Base-by-base conservation (phyloP, 1,140 invertebrate genomes). In the Eurosta solidaginis region DNA sequence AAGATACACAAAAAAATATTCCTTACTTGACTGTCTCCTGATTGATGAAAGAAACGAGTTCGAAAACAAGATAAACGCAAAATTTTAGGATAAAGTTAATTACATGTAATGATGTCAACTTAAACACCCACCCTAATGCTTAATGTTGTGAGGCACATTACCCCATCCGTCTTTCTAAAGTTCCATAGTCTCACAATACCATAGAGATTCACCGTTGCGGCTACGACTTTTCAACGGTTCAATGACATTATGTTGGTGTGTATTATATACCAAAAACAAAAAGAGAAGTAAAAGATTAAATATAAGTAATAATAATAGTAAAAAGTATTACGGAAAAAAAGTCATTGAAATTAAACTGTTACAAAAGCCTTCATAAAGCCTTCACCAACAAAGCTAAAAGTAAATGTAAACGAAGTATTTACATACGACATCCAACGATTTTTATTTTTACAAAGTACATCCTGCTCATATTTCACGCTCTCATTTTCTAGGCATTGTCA, bases 301-400 rank as follows among this genome's bases (percentile, higher is more conserved):
- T 36, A 54, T 29, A n/a, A 68, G 12, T 59, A 20, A 40, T 40
- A 40, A 68, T 40, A 40, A 10, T 40, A 68, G 14, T 40, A 68
- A 20, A 36, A 40, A 25, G 50, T 54, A 54, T 25, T 54, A 17
- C 27, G 2, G 27, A 6, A 36, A 42, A 68, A 33, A 68, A 68
- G n/a, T 68, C n/a, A 33, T 29, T 68, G 59, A 68, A 68, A 68
- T 68, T 29, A 40, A 68, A 68, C 59, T 68, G 59, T 68, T 68
- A 68, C 59, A 68, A 68, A 68, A 68, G 59, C 29, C 59, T 68
- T 68, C 59, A 68, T 40, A 68, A 68, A 68, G 59, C 59, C 36
- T 68, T 68, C 59, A 68, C 36, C 33, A 68, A 33, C 59, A 40
- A 22, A 20, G n/a, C 17, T 20, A 40, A 68, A 68, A 42, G 36